Base-by-base conservation (phyloP, 2,797 vertebrate genomes). In the Halcyon chelicuti region DNA sequence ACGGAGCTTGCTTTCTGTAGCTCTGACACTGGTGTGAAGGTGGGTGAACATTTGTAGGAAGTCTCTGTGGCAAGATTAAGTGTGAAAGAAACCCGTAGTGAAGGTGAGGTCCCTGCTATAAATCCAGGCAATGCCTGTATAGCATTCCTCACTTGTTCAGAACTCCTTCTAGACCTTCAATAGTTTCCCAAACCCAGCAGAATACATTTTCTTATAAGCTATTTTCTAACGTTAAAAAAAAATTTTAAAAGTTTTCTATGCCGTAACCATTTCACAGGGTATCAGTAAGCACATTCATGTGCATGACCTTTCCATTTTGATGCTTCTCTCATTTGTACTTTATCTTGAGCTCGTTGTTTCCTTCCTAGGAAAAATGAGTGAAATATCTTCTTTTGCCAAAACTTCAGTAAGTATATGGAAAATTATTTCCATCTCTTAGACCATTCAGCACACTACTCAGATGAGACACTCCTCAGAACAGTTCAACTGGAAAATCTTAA, bases 401-500 rank as follows among this genome's bases (percentile, higher is more conserved):
- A 57, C 8, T 79, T 87, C 28, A 70, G 15, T 88, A 85, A 85
- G 42, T 71, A 37, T 52, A 46, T 6, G 26, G 49, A 86, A 86
- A 94, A 55, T 5, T 3, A 0, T 65, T 94, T 90, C 47, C 37
- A 44, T 47, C 14, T 46, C 73, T 76, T 55, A 44, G 29, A 47
- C n/a, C 2, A 52, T 76, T 44, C 47, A 84, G 28, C 6, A 79
- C 39, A n/a, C 25, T 73, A 29, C 8, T 90, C 33, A 82, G 63
- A 60, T 55, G 42, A 68, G 55, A 90, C 61, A 40, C 28, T 85
- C 25, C 28, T 88, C 35, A 84, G n/a, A 82, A 72, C 10, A 60
- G 28, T 66, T 92, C 62, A 85, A 9, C 17, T 68, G 90, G 77
- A 94, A 95, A 92, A 85, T 91, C 52, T 85, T 91, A 84, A 63